Percentiles rank a stretch among this genome's conserved stretches.
Conservation (phyloP, 1,140 invertebrate species). For the Pseudomyrmex concolor region DNA sequence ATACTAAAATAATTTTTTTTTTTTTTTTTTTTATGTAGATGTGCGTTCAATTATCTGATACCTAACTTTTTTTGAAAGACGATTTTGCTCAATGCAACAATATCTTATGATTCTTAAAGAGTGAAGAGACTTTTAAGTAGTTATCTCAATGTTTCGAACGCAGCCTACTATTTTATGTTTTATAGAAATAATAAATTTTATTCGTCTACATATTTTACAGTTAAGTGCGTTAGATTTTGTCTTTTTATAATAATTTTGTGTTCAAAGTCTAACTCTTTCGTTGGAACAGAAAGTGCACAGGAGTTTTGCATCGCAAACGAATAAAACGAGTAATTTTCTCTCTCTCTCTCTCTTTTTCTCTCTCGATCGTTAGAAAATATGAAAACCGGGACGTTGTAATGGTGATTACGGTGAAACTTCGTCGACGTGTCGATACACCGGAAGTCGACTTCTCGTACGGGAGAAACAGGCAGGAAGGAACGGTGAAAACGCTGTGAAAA, state of each 20-base stretch:
- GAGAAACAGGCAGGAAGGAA: conserved; percentile 33
- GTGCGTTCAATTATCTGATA: no score
- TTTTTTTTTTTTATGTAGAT: no score
- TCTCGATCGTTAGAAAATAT: conserved; percentile 47
- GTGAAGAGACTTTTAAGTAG: no score
- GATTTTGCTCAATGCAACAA: no score
- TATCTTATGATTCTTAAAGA: background rate
- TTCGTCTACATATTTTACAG: background rate
- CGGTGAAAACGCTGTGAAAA: conserved; percentile 58
- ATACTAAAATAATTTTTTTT: no score
- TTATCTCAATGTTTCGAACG: no score
- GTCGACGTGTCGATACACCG: conserved; percentile 58
- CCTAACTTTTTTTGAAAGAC: no score
- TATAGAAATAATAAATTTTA: no score
- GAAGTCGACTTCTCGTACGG: conserved; percentile 35
- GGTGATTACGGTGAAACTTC: conserved; percentile 55
- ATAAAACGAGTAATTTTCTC: conserved; percentile 14
- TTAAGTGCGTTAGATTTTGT: background rate
- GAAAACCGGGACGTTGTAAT: conserved; percentile 56
- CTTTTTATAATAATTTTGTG: conserved; percentile 8
- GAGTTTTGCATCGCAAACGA: background rate
- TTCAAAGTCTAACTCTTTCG: background rate
- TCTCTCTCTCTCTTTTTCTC: no score
- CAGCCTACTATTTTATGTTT: no score
- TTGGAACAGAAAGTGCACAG: conserved; percentile 1